Evolutionary conservation across 1,140 invertebrate genomes (phyloP).

Genomic region (Oncopeltus fasciatus): DNA sequence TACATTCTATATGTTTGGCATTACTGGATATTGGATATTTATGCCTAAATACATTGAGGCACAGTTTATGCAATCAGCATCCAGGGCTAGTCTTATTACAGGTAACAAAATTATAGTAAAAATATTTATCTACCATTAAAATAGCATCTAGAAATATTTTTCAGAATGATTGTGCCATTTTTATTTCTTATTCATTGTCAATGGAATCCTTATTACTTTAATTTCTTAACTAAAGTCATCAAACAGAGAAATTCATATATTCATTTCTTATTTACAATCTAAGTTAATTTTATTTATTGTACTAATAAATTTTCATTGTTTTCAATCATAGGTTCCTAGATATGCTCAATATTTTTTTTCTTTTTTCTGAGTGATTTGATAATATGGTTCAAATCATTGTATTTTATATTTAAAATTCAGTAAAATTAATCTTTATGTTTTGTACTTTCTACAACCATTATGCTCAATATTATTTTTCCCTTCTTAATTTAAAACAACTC

Average conservation of each 20-base stretch:
- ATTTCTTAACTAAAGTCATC: neutral
- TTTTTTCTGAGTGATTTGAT: too few relatives aligned
- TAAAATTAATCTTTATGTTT: too few relatives aligned
- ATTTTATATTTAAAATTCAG: too few relatives aligned
- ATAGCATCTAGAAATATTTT: neutral
- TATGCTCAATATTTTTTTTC: too few relatives aligned
- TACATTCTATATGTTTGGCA: conserved; percentile 24
- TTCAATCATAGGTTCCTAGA: too few relatives aligned
- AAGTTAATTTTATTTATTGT: neutral
- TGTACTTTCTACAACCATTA: too few relatives aligned
- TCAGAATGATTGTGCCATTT: neutral
- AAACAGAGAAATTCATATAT: neutral
- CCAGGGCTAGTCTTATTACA: conserved; percentile 24
- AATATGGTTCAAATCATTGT: too few relatives aligned
- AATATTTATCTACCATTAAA: too few relatives aligned
- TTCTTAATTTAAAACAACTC: too few relatives aligned
- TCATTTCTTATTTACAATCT: neutral
- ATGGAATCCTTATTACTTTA: neutral
- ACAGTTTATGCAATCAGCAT: conserved; percentile 24
- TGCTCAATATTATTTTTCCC: too few relatives aligned
- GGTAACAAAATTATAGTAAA: conserved; percentile 20
- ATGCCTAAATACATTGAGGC: conserved; percentile 27
- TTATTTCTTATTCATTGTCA: neutral
- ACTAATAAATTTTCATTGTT: too few relatives aligned
- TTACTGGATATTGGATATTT: conserved; percentile 24